These are phyloP conservation scores for Betta splendens DNA, from an alignment of 2,797 vertebrate species.

Conservation along the genomic window DNA sequence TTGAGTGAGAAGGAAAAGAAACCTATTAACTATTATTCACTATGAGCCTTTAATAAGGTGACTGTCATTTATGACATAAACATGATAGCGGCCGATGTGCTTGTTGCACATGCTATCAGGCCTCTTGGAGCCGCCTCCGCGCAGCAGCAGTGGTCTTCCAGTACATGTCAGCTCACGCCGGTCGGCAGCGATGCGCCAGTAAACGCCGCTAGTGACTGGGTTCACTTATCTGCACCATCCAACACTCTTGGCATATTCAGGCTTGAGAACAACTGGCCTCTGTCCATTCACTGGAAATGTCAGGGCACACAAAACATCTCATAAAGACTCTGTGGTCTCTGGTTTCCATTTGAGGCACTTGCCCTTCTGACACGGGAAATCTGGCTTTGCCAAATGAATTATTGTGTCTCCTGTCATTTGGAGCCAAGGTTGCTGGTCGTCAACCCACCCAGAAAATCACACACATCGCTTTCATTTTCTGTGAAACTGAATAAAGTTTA, in stretches of 20 bases:
- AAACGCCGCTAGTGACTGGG: conserved; percentile 13
- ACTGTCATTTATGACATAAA: too few relatives aligned
- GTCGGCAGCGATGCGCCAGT: conserved; percentile 29
- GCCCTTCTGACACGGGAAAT: conserved; percentile 39
- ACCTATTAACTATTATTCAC: too few relatives aligned
- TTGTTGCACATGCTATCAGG: too few relatives aligned
- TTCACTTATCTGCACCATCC: conserved; percentile 43
- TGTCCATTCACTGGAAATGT: conserved; percentile 53
- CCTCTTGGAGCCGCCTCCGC: too few relatives aligned
- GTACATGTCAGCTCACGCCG: conserved; percentile 25
- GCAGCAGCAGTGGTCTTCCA: conserved; percentile 39
- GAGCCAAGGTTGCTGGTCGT: conserved; percentile 1
- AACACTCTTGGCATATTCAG: conserved; percentile 28
- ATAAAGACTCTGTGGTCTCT: conserved; percentile 47
- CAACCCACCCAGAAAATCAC: conserved; percentile 3
- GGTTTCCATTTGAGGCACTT: conserved; percentile 51
- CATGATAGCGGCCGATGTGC: too few relatives aligned
- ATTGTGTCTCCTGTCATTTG: conserved; percentile 37
- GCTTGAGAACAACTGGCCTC: conserved; percentile 31
- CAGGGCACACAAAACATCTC: conserved; percentile 44
- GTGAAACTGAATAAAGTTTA: conserved; percentile 5
- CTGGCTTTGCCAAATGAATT: conserved; percentile 55
- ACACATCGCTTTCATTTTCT: conserved; percentile 13
- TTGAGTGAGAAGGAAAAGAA: too few relatives aligned
- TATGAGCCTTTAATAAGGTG: neutral